Conservation (phyloP, 2,888 invertebrate genomes). For the Coleophora flavipennella region DNA sequence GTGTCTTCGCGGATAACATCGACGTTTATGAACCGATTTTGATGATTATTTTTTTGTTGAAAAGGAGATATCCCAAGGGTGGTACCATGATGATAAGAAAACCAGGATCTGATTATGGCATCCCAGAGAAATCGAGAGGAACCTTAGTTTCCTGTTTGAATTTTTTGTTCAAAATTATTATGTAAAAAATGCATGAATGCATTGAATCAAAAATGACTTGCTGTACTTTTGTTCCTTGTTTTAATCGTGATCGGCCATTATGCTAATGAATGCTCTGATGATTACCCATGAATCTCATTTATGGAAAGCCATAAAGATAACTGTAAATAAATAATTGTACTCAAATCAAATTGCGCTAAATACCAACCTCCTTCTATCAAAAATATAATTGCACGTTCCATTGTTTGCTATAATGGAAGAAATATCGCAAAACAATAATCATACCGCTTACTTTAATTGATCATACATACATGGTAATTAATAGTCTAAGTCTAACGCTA, state of each 20-base stretch:
- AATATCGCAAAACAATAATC: conserved; percentile 20
- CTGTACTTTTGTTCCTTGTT: not conserved
- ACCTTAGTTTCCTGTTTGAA: too few relatives aligned
- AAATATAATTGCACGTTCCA: conserved; percentile 22
- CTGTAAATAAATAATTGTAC: conserved; percentile 7
- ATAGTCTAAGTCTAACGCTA: conserved; percentile 19
- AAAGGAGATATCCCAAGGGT: too few relatives aligned
- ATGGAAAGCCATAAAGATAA: conserved; percentile 5
- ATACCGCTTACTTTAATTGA: conserved; percentile 32
- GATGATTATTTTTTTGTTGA: too few relatives aligned
- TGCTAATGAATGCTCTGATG: not conserved
- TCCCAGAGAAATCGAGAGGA: too few relatives aligned
- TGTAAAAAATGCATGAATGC: not conserved
- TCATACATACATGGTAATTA: conserved; percentile 27
- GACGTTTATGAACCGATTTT: too few relatives aligned
- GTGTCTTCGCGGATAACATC: too few relatives aligned
- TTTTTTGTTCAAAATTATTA: too few relatives aligned
- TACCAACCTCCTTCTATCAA: conserved; percentile 15
- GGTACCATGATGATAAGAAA: too few relatives aligned
- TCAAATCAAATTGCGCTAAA: conserved; percentile 20
- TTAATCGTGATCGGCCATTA: not conserved
- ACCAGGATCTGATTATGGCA: too few relatives aligned
- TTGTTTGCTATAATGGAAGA: conserved; percentile 18
- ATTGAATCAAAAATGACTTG: not conserved
- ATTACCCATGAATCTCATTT: not conserved